Evolutionary conservation across 2,113 vertebrate species (phyloP).

Genomic region (Campylomormyrus tamandua): DNA sequence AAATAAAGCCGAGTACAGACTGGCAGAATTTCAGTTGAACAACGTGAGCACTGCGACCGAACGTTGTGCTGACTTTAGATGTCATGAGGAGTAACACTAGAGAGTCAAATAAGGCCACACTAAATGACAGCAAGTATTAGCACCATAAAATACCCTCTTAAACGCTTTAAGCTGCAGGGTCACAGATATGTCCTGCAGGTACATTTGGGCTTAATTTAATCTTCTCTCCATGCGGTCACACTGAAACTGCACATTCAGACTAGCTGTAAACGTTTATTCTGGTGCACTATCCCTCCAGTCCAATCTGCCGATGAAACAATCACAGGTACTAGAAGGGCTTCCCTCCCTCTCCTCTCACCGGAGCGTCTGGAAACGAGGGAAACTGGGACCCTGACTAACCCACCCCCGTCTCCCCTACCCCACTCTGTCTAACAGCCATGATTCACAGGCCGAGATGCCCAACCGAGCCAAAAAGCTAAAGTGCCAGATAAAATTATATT

Average conservation of each 20-base stretch:
- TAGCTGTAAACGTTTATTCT: slow-evolving; percentile 62
- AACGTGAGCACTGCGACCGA: neutral
- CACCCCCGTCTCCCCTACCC: neutral
- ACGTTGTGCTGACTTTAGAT: neutral
- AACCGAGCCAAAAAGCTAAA: slow-evolving; percentile 77
- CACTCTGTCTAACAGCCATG: slow-evolving; percentile 51
- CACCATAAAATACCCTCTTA: neutral
- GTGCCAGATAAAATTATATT: slow-evolving; percentile 99
- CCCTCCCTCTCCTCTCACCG: neutral
- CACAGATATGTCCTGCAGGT: slow-evolving; percentile 60
- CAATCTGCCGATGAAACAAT: slow-evolving; percentile 72
- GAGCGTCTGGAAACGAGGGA: neutral
- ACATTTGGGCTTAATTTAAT: slow-evolving; percentile 69
- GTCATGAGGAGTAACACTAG: neutral
- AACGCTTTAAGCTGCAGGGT: slow-evolving; percentile 21
- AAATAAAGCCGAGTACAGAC: neutral
- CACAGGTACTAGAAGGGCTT: slow-evolving; percentile 32
- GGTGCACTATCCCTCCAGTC: slow-evolving; percentile 70
- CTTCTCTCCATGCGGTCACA: slow-evolving; percentile 72
- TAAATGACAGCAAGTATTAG: slow-evolving; percentile 17
- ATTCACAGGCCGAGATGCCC: slow-evolving; percentile 75
- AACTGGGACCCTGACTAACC: slow-evolving; percentile 34
- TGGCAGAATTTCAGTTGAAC: neutral
- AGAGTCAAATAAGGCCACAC: neutral
- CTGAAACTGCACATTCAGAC: slow-evolving; percentile 74